A percentile compares a stretch with the other conserved stretches of the same genome.
Conservation (phyloP, 2,113 vertebrate genomes). For the Petroica traversi region DNA sequence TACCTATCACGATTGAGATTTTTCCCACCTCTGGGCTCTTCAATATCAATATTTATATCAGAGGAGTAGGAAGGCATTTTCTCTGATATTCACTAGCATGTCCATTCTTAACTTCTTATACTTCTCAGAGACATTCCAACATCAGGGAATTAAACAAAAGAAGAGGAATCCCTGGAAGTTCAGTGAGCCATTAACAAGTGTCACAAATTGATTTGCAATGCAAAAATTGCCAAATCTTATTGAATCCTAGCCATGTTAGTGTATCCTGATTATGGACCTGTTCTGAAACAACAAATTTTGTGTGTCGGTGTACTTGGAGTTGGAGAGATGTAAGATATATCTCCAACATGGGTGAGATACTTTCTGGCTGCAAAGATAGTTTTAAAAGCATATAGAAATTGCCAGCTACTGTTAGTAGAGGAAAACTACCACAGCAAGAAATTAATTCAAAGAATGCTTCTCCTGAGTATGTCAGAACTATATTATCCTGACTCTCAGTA, state of each 20-base stretch:
- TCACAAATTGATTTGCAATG: neutral
- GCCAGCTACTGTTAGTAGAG: neutral
- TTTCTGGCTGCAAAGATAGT: neutral
- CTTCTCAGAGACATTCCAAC: neutral
- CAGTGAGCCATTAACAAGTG: neutral
- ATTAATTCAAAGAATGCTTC: conserved; percentile 22
- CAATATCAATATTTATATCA: neutral
- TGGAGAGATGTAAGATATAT: neutral
- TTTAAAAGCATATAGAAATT: neutral
- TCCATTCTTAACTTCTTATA: neutral
- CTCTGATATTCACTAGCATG: neutral
- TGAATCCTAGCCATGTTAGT: neutral
- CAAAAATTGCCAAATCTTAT: neutral
- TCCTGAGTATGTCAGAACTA: neutral
- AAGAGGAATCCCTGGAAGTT: neutral
- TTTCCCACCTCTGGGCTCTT: neutral
- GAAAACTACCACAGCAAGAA: neutral
- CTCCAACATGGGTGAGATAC: neutral
- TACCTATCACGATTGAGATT: neutral
- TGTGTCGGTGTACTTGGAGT: neutral
- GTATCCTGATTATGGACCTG: neutral
- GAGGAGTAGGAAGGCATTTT: neutral
- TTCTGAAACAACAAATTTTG: neutral
- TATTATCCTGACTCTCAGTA: conserved; percentile 27
- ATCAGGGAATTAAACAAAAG: neutral